phyloP scores from a whole-genome alignment of 2,888 invertebrate genomes.

The Morpho achilles region DNA sequence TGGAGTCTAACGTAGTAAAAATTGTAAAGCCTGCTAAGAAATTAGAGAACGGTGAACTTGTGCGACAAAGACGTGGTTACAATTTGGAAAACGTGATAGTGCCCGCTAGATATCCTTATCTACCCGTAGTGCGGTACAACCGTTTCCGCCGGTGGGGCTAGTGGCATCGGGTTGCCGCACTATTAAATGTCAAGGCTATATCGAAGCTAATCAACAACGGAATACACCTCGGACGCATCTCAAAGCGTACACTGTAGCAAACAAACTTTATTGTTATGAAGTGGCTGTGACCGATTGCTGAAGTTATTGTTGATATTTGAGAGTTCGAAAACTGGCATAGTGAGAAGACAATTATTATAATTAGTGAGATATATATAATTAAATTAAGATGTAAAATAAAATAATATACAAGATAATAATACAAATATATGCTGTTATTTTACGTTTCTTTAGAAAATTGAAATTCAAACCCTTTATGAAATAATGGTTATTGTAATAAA shows the following conservation, averaged over 20 bases:
- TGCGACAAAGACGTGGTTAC: constrained; percentile 66
- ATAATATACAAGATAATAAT: not conserved
- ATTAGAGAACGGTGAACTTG: constrained; percentile 46
- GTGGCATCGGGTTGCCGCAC: constrained; percentile 42
- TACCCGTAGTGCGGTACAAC: constrained; percentile 62
- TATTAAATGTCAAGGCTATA: constrained; percentile 70
- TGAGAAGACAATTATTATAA: constrained; percentile 19
- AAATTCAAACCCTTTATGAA: too few relatives aligned
- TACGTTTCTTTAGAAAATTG: not conserved
- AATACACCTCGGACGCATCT: constrained; percentile 43
- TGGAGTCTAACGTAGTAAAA: constrained; percentile 66
- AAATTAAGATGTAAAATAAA: constrained; percentile 15
- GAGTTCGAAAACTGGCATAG: constrained; percentile 28
- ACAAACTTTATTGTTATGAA: constrained; percentile 52
- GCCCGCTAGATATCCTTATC: constrained; percentile 69
- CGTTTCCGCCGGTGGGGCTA: constrained; percentile 73
- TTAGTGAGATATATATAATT: constrained; percentile 13
- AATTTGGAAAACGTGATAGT: constrained; percentile 74
- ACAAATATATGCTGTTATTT: constrained; percentile 1
- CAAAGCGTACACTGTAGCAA: constrained; percentile 23
- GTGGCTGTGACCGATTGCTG: constrained; percentile 72
- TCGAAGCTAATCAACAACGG: constrained; percentile 44
- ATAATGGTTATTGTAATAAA: too few relatives aligned
- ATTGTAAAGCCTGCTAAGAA: constrained; percentile 55
- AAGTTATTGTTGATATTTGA: constrained; percentile 48